Base-by-base conservation (phyloP, 2,113 vertebrate species). In the Pseudois nayaur region DNA sequence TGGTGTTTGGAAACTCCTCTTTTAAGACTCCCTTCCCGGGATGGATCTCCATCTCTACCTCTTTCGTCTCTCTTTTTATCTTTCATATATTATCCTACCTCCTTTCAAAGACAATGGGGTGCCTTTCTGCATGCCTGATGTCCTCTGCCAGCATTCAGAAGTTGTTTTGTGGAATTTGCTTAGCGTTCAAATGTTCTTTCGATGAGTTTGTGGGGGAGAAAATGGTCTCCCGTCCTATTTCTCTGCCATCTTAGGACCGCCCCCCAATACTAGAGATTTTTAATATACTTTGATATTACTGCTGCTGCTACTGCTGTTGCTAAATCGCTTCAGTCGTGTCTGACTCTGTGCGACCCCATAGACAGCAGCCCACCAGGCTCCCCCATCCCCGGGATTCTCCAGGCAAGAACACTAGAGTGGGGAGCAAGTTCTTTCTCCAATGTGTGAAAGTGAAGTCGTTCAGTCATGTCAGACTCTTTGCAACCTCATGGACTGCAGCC, bases 211-310 rank as follows among this genome's bases (percentile, higher is more conserved):
- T 71, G 0, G n/a, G 19, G 64, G 9, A 23, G n/a, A 36, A 36
- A 36, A 19, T 71, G 9, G 19, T 71, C 64, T 71, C n/a, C 8
- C 4, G 0, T 36, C 64, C n/a, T 36, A 6, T 21, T 21, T 19
- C n/a, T 71, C 64, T 36, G 67, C n/a, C 67, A 71, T 71, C 19
- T 36, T 71, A 71, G n/a, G 10, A 40, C 67, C 10, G 5, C 67
- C n/a, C n/a, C 64, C n/a, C 5, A 88, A 78, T 64, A 50, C 40
- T 78, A 62, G 54, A 74, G 36, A 29, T 84, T 88, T 96, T 84
- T 45, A 92, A 95, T 62, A 78, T 27, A 50, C 52, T 31, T 88
- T 88, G 10, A 74, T 83, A 55, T 84, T 84, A 64, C n/a, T 60
- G 12, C 59, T 60, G 59, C 59, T 60, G 27, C 59, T 60, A 13